Percentiles rank a stretch among this genome's conserved stretches.
Conservation (phyloP, 2,888 invertebrate genomes). For the Papilio gigon region DNA sequence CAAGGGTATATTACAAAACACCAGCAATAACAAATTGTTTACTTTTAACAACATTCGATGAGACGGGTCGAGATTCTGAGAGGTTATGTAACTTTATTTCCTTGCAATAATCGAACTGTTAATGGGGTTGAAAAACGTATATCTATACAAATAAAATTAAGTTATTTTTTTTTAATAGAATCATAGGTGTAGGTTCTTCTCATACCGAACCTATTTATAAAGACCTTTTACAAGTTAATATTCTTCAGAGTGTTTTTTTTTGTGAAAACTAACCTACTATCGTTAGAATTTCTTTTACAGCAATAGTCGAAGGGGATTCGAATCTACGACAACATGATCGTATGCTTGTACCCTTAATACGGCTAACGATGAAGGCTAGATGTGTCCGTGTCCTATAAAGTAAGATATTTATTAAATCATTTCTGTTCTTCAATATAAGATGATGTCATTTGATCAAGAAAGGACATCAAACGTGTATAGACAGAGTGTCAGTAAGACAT, state of each 20-base stretch:
- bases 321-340: no score
- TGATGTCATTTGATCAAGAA: constrained; percentile 23
- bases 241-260: no score
- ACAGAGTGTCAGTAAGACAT: constrained; percentile 27
- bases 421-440: neutral
- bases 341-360: neutral
- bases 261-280: no score
- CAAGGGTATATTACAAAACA: constrained; percentile 1
- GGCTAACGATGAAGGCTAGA: neutral
- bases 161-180: no score
- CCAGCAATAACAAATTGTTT: neutral
- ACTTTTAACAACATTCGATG: neutral
- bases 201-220: no score
- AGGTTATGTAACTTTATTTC: neutral
- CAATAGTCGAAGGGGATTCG: no score
- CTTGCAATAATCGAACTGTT: neutral
- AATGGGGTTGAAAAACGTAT: neutral
- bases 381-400: neutral
- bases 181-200: no score
- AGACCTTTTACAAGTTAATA: no score
- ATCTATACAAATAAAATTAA: neutral
- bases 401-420: neutral
- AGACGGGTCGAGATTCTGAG: neutral
- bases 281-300: no score
- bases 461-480: neutral